A percentile compares a stretch with the other conserved stretches of the same genome.
These are phyloP conservation scores for Enteromius trimaculatus DNA, from an alignment of 2,797 vertebrate genomes.

Conservation along the genomic window DNA sequence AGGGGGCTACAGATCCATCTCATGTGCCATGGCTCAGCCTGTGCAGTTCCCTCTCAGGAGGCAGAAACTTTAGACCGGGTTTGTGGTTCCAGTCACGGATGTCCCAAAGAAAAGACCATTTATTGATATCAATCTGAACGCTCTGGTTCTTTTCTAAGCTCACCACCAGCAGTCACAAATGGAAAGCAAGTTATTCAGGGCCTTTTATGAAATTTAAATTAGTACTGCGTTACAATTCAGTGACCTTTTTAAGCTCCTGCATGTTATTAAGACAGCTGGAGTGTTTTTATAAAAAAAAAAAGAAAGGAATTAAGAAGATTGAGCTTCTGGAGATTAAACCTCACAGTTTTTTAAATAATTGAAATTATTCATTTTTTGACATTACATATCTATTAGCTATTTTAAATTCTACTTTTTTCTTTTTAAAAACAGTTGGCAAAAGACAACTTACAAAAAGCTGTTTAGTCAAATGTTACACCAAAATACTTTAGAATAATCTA, in stretches of 20 bases:
- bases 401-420: background rate
- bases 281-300: conserved; percentile 1
- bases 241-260: background rate
- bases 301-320: background rate
- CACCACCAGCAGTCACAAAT: conserved; percentile 39
- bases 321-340: background rate
- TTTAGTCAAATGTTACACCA: background rate
- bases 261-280: background rate
- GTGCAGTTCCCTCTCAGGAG: conserved; percentile 55
- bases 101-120: conserved; percentile 61
- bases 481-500: background rate
- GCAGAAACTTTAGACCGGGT: conserved; percentile 67
- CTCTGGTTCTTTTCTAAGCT: conserved; percentile 56
- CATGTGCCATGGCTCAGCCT: conserved; percentile 50
- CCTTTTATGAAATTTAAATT: conserved; percentile 29
- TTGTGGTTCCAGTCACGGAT: conserved; percentile 65
- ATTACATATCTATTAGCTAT: background rate
- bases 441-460: background rate
- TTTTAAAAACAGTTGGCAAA: background rate
- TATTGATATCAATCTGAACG: conserved; percentile 67
- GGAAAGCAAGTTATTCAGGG: conserved; percentile 23
- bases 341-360: background rate
- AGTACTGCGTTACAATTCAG: background rate
- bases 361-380: background rate
- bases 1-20: conserved; percentile 53